Percentiles rank a stretch among this genome's conserved stretches.
Conservation (phyloP, 2,888 invertebrate species). For the Noctua fimbriata region DNA sequence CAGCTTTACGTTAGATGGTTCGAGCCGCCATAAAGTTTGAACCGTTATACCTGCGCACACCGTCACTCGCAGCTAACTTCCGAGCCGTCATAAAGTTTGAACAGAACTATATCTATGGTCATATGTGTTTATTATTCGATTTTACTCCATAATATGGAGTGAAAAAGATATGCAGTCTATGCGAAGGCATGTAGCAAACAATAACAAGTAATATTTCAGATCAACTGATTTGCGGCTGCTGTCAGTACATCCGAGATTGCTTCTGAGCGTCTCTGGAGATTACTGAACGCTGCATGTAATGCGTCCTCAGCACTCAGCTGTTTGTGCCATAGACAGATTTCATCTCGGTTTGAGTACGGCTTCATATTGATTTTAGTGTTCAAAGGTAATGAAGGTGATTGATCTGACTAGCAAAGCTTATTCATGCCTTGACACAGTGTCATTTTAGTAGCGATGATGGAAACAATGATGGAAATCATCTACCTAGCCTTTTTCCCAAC, state of each 20-base stretch:
- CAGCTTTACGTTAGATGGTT: too few species aligned
- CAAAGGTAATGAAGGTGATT: background rate
- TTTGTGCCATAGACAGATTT: constrained; percentile 42
- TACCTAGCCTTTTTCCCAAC: too few species aligned
- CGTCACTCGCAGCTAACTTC: too few species aligned
- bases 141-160: too few species aligned
- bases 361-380: constrained; percentile 22
- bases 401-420: background rate
- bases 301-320: constrained; percentile 28
- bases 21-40: too few species aligned
- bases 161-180: background rate
- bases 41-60: too few species aligned
- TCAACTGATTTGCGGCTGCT: constrained; percentile 13
- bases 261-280: constrained; percentile 44
- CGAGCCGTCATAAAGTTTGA: too few species aligned
- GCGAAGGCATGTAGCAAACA: background rate
- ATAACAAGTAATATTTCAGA: background rate
- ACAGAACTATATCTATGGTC: too few species aligned
- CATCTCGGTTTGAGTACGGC: constrained; percentile 6
- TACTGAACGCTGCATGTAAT: constrained; percentile 41
- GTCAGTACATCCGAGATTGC: constrained; percentile 56
- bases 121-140: background rate
- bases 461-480: background rate
- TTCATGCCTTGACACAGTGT: background rate
- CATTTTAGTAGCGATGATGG: background rate